phyloP scores from a whole-genome alignment of 2,113 vertebrate species.

The Symphodus melops region DNA sequence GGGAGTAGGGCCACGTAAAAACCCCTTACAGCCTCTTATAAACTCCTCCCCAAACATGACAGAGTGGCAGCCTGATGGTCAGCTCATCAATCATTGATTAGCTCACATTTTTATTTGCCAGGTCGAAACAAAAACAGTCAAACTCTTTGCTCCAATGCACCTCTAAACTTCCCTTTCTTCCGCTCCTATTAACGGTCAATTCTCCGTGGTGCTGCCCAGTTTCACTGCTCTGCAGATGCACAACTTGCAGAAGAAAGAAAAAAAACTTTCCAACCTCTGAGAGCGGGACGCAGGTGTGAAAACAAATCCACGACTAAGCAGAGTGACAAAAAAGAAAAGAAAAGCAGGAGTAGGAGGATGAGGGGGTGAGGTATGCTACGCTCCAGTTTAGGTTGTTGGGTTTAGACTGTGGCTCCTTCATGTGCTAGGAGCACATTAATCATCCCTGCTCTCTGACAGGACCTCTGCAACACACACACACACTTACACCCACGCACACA shows the following conservation, averaged over 20 bases:
- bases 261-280: slow-evolving; percentile 23
- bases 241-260: slow-evolving; percentile 13
- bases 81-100: slow-evolving; percentile 65
- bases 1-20: not conserved
- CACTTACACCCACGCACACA: slow-evolving; percentile 26
- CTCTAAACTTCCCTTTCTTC: slow-evolving; percentile 49
- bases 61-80: slow-evolving; percentile 1
- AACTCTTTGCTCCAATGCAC: slow-evolving; percentile 46
- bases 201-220: slow-evolving; percentile 59
- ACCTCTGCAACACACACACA: slow-evolving; percentile 39
- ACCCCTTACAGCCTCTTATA: not conserved
- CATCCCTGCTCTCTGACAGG: slow-evolving; percentile 70
- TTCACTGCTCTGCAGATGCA: slow-evolving; percentile 54
- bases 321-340: slow-evolving; percentile 13
- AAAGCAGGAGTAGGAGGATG: slow-evolving; percentile 19
- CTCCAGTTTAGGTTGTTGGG: slow-evolving; percentile 53
- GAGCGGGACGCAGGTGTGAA: slow-evolving; percentile 77
- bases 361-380: slow-evolving; percentile 46
- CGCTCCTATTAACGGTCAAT: slow-evolving; percentile 46
- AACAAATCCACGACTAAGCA: slow-evolving; percentile 51
- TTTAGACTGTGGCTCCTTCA: slow-evolving; percentile 60
- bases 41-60: slow-evolving; percentile 24
- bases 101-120: slow-evolving; percentile 52
- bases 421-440: slow-evolving; percentile 78
- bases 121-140: slow-evolving; percentile 49